Base-by-base conservation (phyloP, 2,888 invertebrate species). In the Melanotus villosus region DNA sequence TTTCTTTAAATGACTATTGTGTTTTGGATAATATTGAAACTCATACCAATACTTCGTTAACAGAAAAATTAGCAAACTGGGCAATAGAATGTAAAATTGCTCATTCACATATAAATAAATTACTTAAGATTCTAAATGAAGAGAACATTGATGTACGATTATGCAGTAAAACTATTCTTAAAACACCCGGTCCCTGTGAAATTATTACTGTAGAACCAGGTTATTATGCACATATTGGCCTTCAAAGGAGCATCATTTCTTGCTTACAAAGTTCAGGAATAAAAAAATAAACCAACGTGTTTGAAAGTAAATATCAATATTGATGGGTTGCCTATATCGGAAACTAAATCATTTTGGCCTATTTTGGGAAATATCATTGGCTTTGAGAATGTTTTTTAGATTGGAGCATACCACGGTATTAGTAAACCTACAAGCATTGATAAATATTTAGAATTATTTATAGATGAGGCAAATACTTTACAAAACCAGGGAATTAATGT, bases 351-450 rank as follows among this genome's bases (percentile, higher is more conserved):
- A 14, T 18, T 45, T 4, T 45, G 50, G 50, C 21, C 50, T n/a
- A 50, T 50, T 23, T 50, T 50, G 10, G 50, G 50, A 19, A 50
- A 50, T 16, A 26, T 50, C 10, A n/a, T 7, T 50, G 45, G 50
- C 10, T 26, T 19, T n/a, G 1, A 12, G 12, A 23, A 18, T 21
- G 12, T 50, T 26, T 50, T 50, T 23, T 5, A 21, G n/a, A 50
- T 50, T 21, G 26, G 50, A 4, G 50, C 50, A 10, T 26, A 50
- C 18, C 50, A 50, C 26, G 50, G 50, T 18, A 21, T 26, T 26
- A 21, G 23, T n/a, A n/a, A n/a, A n/a, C n/a, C n/a, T n/a, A n/a
- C n/a, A n/a, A n/a, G n/a, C n/a, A n/a, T n/a, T n/a, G n/a, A n/a
- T n/a, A n/a, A n/a, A n/a, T n/a, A n/a, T n/a, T n/a, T n/a, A n/a